Evolutionary conservation across 35 echinoderm and acorn worm species (phyloP).

Genomic region (Ptychodera flava): DNA sequence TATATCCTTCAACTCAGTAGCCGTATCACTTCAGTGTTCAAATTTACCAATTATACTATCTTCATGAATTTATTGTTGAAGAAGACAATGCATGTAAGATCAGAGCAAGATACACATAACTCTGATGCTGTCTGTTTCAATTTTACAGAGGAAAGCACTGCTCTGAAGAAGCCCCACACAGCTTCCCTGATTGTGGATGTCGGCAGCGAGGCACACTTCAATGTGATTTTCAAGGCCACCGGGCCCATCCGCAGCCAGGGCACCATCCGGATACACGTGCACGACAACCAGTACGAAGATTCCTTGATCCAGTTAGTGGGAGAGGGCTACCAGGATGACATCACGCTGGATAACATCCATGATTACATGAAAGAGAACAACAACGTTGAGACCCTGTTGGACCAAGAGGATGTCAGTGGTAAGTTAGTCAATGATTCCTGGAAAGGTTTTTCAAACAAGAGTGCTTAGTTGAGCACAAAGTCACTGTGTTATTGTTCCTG

Average conservation of each 20-base stretch:
- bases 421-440: too few species aligned
- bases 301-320: slow-evolving; percentile 86
- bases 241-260: slow-evolving; percentile 30
- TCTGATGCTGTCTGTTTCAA: too few species aligned
- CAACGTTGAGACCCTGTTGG: slow-evolving; percentile 43
- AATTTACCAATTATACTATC: too few species aligned
- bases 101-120: too few species aligned
- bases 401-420: slow-evolving; percentile 75
- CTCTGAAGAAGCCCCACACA: slow-evolving; percentile 64
- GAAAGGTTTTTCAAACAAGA: too few species aligned
- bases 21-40: too few species aligned
- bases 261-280: slow-evolving; percentile 56
- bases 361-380: slow-evolving; percentile 55
- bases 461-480: too few species aligned
- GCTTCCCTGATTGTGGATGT: slow-evolving; percentile 90
- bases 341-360: slow-evolving; percentile 97
- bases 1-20: too few species aligned
- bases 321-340: slow-evolving; percentile 89
- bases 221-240: slow-evolving; percentile 65
- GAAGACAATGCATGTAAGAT: too few species aligned
- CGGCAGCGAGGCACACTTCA: slow-evolving; percentile 55
- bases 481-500: too few species aligned
- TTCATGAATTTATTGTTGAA: too few species aligned
- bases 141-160: slow-evolving; percentile 36
- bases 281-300: slow-evolving; percentile 97